Conservation (phyloP, 2,113 vertebrate genomes). For the Butorides virescens region DNA sequence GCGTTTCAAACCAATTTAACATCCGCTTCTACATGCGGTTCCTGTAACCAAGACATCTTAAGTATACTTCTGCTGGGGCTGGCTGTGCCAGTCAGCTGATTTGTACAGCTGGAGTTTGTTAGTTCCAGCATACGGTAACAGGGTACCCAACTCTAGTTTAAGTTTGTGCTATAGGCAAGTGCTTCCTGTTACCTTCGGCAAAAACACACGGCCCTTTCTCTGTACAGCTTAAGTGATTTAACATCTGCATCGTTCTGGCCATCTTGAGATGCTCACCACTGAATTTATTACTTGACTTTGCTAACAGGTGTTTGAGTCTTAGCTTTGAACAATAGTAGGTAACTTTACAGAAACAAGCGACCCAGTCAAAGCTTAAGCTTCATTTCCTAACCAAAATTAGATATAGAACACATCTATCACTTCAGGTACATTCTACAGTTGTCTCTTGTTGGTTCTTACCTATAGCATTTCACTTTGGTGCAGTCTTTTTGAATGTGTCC, state of each 20-base stretch:
- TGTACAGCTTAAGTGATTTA: background rate
- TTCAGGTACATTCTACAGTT: fast-evolving
- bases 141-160: background rate
- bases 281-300: background rate
- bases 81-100: background rate
- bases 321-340: fast-evolving
- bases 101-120: background rate
- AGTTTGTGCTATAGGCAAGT: background rate
- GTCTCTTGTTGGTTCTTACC: conserved; percentile 71
- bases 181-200: background rate
- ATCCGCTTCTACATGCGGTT: background rate
- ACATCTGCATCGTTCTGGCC: background rate
- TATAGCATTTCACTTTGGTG: conserved; percentile 99
- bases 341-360: background rate
- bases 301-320: background rate
- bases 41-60: background rate
- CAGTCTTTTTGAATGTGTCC: conserved; percentile 99
- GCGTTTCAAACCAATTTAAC: background rate
- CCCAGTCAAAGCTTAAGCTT: background rate
- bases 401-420: fast-evolving
- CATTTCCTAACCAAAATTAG: background rate
- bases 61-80: background rate
- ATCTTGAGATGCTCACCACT: fast-evolving
- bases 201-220: fast-evolving
- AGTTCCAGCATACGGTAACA: background rate